Base-by-base conservation (phyloP, 2,888 invertebrate genomes). In the Monochamus alternatus region DNA sequence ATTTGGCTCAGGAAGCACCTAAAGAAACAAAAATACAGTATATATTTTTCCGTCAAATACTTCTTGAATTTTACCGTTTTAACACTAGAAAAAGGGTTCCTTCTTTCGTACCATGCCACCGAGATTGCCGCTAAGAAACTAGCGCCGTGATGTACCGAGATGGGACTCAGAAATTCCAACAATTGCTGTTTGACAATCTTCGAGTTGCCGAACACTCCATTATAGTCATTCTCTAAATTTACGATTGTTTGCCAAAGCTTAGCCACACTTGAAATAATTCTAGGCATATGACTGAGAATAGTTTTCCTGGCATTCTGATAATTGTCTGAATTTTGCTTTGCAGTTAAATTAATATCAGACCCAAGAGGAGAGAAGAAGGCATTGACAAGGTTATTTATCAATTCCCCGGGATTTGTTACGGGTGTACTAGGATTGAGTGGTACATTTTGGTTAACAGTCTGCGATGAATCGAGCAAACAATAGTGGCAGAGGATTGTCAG, bases 111-210 rank as follows among this genome's bases (percentile, higher is more conserved):
- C 97, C 97, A 97, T 44, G 96, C 96, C 5, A 96, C 94, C 1
- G 96, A 95, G 76, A 97, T 92, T 3, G 96, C 95, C 7, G 95
- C 94, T 74, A 97, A 89, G 84, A 97, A 95, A 85, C 94, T 94
- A 14, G 93, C 91, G 10, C 95, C 94, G 87, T 97, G 96, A 85
- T 95, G 94, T 73, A 95, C 92, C 7, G 96, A 95, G 67, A 97
- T 93, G 0, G 97, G 97, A 83, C 95, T 95, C 4, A 97, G 88
- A 81, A 97, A 93, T 86, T 96, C 95, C 82, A 97, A 89, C 65
- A 97, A 90, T 82, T 95, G 94, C 82, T 95, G 94, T 78, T 94
- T 93, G 10, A 96, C 93, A 79, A 94, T 90, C 87, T 95, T 91
- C 4, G 92, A 90, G 85, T 91, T 92, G 43, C 93, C 93, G 72